These are phyloP conservation scores for Notarius lentiginosus DNA, from an alignment of 2,113 vertebrate species.

Conservation along the genomic window DNA sequence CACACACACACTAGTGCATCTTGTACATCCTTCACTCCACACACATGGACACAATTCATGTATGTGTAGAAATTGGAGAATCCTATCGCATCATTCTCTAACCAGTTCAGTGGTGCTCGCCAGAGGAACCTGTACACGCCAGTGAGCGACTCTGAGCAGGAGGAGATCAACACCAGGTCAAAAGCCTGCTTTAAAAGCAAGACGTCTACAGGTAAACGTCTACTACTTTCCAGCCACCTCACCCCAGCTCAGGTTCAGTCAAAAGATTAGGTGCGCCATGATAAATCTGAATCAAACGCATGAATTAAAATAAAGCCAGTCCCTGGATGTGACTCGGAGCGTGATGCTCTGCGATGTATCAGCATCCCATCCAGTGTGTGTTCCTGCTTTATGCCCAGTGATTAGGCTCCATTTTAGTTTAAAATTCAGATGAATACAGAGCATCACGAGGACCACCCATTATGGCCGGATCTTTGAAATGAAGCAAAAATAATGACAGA, in stretches of 20 bases:
- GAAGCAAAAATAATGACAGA: neutral
- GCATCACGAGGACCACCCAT: neutral
- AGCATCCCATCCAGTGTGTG: neutral
- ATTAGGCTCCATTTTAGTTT: too few species aligned
- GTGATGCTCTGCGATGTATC: neutral
- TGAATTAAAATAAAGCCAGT: neutral
- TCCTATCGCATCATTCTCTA: neutral
- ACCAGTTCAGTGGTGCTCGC: conserved; percentile 15
- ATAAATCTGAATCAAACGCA: too few species aligned
- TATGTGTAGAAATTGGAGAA: neutral
- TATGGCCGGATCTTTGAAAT: neutral
- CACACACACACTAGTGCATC: neutral
- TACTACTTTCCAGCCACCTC: neutral
- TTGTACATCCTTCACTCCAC: neutral
- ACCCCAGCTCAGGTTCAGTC: neutral
- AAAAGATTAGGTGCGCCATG: too few species aligned
- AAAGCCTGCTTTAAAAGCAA: conserved; percentile 83
- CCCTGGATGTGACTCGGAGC: neutral
- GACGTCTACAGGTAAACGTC: conserved; percentile 80
- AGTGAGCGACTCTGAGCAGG: conserved; percentile 72
- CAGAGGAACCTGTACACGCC: conserved; percentile 55
- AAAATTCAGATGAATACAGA: neutral
- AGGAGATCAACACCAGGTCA: conserved; percentile 76
- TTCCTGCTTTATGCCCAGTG: neutral
- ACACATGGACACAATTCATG: neutral